A percentile compares a stretch with the other conserved stretches of the same genome.
Evolutionary conservation across 2,797 vertebrate genomes (phyloP).

Genomic region (Allobates femoralis): DNA sequence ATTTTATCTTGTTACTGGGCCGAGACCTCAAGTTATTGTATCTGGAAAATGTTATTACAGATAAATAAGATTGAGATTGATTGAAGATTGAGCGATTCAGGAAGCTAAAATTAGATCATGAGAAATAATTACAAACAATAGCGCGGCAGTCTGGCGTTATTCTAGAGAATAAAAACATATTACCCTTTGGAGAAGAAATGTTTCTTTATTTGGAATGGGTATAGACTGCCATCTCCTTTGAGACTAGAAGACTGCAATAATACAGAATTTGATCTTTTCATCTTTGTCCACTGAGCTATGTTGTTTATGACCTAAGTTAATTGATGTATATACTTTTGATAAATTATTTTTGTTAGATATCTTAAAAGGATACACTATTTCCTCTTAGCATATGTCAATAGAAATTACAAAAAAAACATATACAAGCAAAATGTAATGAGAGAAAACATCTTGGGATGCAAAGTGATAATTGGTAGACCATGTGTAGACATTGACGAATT

Average conservation of each 20-base stretch:
- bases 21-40: background rate
- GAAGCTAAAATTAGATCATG: background rate
- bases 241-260: background rate
- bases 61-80: slow-evolving; percentile 1
- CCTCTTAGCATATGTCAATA: background rate
- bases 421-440: background rate
- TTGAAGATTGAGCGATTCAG: slow-evolving; percentile 8
- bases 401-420: background rate
- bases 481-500: background rate
- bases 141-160: background rate
- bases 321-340: background rate
- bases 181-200: background rate
- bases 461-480: background rate
- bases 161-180: background rate
- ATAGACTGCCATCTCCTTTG: background rate
- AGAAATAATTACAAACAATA: slow-evolving; percentile 13
- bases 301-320: background rate
- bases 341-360: no score
- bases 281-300: background rate
- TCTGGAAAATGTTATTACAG: background rate
- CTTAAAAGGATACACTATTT: background rate
- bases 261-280: background rate
- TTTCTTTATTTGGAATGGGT: background rate
- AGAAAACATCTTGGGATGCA: background rate
- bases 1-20: background rate